Percentiles rank a stretch among this genome's conserved stretches.
Evolutionary conservation across 2,888 invertebrate genomes (phyloP).

Genomic region (Pterobdella sp.): DNA sequence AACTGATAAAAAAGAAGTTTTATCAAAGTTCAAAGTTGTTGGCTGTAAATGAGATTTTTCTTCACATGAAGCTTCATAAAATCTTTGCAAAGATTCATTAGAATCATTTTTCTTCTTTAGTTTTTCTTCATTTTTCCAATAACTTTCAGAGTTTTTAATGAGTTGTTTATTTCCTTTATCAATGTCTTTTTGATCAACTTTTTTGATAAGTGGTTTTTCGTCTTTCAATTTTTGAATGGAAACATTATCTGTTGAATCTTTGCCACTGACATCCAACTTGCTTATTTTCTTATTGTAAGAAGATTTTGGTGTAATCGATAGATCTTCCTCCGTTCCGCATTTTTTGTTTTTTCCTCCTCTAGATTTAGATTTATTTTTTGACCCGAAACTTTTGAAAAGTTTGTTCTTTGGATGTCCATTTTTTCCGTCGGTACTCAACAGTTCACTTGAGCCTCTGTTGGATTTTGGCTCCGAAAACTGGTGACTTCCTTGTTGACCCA

Average conservation of each 20-base stretch:
- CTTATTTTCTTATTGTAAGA: neutral
- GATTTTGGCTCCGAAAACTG: neutral
- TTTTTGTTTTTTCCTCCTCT: conserved; percentile 4
- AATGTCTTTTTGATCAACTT: neutral
- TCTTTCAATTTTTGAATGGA: neutral
- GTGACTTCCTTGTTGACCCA: conserved; percentile 26
- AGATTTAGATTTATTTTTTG: conserved; percentile 9
- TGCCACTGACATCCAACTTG: too few species aligned
- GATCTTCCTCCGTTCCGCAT: neutral
- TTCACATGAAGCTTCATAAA: neutral
- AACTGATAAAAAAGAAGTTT: neutral
- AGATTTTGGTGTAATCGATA: neutral
- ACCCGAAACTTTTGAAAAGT: conserved; percentile 18
- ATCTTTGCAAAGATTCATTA: neutral
- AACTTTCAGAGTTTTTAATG: neutral
- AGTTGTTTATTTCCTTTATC: too few species aligned
- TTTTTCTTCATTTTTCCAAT: neutral
- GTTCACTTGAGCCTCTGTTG: neutral
- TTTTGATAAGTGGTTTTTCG: neutral
- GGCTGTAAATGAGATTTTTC: too few species aligned
- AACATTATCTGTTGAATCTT: neutral
- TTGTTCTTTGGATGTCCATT: conserved; percentile 15
- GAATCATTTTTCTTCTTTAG: neutral
- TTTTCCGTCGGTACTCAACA: neutral
- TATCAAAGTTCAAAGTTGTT: neutral